Percentiles rank a stretch among this genome's conserved stretches.
Evolutionary conservation across 1,140 invertebrate genomes (phyloP).

Genomic region (Acromyrmex heyeri): DNA sequence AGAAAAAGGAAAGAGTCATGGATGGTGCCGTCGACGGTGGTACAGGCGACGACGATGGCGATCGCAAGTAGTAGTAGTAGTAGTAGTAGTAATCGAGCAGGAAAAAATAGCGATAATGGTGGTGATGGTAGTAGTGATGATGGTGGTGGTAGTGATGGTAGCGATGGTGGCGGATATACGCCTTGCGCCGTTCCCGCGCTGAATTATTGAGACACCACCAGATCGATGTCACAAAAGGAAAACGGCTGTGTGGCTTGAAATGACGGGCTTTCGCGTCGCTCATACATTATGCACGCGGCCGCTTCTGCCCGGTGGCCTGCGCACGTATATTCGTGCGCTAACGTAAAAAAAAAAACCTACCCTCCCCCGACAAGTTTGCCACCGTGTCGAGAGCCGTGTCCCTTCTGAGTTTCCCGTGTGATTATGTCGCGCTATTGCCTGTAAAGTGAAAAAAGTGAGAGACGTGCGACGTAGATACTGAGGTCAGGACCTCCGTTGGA

Average conservation of each 20-base stretch:
- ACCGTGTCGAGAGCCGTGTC: conserved; percentile 58
- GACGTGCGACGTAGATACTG: conserved; percentile 35
- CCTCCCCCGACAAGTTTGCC: conserved; percentile 50
- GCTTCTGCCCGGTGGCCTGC: conserved; percentile 79
- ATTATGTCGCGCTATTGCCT: conserved; percentile 68
- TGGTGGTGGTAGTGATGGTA: conserved; percentile 49
- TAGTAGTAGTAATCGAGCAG: conserved; percentile 49
- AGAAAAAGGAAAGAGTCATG: conserved; percentile 43
- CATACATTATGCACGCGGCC: conserved; percentile 84
- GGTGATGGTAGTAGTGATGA: conserved; percentile 43
- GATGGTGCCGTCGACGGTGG: conserved; percentile 52
- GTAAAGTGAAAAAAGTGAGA: conserved; percentile 46
- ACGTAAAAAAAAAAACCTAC: conserved; percentile 73
- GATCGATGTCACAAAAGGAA: conserved; percentile 87
- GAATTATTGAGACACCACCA: conserved; percentile 86
- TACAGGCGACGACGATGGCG: conserved; percentile 63
- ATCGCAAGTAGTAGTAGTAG: conserved; percentile 62
- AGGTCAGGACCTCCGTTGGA: conserved; percentile 67
- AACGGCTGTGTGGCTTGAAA: conserved; percentile 83
- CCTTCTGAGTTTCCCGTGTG: conserved; percentile 57
- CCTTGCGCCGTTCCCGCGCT: conserved; percentile 85
- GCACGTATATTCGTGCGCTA: conserved; percentile 74
- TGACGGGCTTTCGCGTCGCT: conserved; percentile 85
- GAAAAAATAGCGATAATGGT: conserved; percentile 50
- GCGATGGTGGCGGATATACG: conserved; percentile 74